These are phyloP conservation scores for Scaptomyza pallida DNA, from an alignment of 1,140 invertebrate species.

Conservation along the genomic window DNA sequence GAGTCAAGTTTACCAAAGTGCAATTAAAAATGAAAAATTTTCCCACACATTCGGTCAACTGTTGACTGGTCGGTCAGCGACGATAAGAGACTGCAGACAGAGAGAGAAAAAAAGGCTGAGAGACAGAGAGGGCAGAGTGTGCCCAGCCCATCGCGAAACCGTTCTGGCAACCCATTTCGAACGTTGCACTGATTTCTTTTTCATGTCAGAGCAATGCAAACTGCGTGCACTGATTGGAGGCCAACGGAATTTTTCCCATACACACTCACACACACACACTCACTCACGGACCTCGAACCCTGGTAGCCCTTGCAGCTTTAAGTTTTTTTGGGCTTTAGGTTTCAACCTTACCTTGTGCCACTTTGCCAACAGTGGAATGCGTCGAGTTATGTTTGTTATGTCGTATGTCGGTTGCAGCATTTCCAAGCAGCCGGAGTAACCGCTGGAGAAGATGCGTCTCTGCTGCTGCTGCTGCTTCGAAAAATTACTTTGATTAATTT, in stretches of 20 bases:
- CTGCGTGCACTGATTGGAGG: slow-evolving; percentile 78
- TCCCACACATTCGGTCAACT: slow-evolving; percentile 76
- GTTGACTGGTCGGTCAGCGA: slow-evolving; percentile 43
- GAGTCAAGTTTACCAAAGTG: slow-evolving; percentile 49
- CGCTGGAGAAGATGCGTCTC: slow-evolving; percentile 9
- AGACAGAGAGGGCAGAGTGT: slow-evolving; percentile 1
- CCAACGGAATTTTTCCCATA: slow-evolving; percentile 80
- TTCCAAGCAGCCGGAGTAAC: background rate
- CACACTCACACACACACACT: slow-evolving; percentile 25
- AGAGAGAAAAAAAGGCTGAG: background rate
- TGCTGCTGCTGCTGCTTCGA: slow-evolving; percentile 26
- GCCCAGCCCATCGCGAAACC: slow-evolving; percentile 3
- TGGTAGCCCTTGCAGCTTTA: slow-evolving; percentile 32
- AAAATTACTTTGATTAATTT: slow-evolving; percentile 82
- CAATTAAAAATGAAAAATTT: slow-evolving; percentile 83
- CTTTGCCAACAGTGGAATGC: slow-evolving; percentile 73
- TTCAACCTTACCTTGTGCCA: slow-evolving; percentile 70
- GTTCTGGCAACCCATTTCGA: slow-evolving; percentile 5
- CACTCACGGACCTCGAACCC: slow-evolving; percentile 13
- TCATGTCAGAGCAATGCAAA: slow-evolving; percentile 77
- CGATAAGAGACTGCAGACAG: slow-evolving; percentile 29
- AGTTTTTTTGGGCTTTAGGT: slow-evolving; percentile 14
- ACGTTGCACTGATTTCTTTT: slow-evolving; percentile 78
- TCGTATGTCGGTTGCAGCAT: slow-evolving; percentile 44
- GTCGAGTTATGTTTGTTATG: slow-evolving; percentile 71